Conservation (phyloP, 2,113 vertebrate species). For the Recurvirostra avosetta region DNA sequence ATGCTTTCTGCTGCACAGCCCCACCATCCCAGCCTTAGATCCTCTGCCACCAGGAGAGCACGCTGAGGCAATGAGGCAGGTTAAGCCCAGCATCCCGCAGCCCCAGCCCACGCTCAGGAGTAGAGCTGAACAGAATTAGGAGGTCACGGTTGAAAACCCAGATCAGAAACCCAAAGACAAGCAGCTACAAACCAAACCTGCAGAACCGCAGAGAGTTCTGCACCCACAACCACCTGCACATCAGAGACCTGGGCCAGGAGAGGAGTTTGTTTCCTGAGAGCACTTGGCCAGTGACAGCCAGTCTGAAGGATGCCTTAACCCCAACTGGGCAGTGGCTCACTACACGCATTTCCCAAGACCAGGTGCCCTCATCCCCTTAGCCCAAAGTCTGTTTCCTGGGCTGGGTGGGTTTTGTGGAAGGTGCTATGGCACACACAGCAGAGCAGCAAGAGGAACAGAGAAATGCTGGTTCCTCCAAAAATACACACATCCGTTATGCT, state of each 20-base stretch:
- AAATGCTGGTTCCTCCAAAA: background rate
- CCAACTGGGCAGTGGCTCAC: background rate
- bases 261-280: background rate
- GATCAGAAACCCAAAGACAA: background rate
- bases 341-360: background rate
- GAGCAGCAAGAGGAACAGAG: background rate
- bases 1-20: background rate
- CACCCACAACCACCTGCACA: background rate
- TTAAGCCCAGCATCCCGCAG: background rate
- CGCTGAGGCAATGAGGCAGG: background rate
- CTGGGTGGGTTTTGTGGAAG: background rate
- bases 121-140: background rate
- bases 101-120: background rate
- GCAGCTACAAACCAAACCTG: background rate
- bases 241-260: background rate
- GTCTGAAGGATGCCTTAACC: background rate
- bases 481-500: background rate
- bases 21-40: background rate
- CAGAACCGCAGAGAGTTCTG: background rate
- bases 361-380: background rate
- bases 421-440: background rate
- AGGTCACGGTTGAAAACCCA: background rate
- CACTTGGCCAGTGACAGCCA: background rate
- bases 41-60: background rate
- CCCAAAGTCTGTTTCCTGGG: background rate